Evolutionary conservation across 2,888 invertebrate species (phyloP).

Genomic region (Ophraella communa): DNA sequence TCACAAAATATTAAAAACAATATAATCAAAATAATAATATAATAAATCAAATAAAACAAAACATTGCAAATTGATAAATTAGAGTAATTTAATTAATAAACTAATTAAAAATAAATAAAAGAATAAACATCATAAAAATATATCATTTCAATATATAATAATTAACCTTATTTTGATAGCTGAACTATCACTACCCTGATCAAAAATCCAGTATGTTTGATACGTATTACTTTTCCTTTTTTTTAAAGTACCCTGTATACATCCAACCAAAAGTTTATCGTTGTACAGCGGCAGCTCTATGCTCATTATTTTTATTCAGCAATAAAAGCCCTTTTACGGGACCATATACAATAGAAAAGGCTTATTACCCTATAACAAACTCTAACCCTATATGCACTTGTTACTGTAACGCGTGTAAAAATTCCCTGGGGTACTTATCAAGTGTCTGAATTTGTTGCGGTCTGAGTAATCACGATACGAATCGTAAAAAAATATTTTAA

Average conservation of each 20-base stretch:
- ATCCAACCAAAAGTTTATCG: background rate
- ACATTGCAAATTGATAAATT: no score
- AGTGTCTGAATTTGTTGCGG: constrained; percentile 9
- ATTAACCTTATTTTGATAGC: no score
- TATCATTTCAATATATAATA: no score
- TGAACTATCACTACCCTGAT: no score
- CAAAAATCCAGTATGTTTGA: no score
- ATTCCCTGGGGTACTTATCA: constrained; percentile 20
- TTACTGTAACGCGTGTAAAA: constrained; percentile 49
- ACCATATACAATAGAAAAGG: constrained; percentile 32
- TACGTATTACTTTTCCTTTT: no score
- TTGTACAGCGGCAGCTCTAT: background rate
- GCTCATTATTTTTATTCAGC: constrained; percentile 28
- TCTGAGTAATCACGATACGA: background rate
- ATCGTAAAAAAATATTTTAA: constrained; percentile 1
- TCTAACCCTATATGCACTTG: constrained; percentile 55
- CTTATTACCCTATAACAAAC: constrained; percentile 40
- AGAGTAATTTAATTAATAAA: no score
- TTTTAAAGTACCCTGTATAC: background rate
- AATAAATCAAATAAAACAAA: no score
- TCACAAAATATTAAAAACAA: no score
- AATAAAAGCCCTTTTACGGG: constrained; percentile 27
- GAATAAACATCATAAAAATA: no score
- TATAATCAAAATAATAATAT: no score
- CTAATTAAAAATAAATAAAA: no score